phyloP scores from a whole-genome alignment of 2,113 vertebrate genomes.

The Macheiramphus alcinus region DNA sequence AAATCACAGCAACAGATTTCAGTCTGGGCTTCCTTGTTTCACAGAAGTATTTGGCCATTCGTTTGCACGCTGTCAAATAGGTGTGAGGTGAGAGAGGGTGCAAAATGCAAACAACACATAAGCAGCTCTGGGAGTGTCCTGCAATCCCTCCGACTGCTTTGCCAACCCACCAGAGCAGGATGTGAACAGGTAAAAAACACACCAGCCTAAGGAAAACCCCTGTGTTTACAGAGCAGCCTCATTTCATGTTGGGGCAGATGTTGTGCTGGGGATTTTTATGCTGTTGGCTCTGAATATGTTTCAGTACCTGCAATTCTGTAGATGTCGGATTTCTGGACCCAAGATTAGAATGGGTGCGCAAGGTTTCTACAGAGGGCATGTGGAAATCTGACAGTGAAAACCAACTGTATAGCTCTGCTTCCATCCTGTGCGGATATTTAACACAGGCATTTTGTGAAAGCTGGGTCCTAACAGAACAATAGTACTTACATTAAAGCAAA shows the following conservation, averaged over 20 bases:
- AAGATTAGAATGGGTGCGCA: neutral
- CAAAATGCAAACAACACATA: neutral
- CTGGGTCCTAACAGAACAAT: neutral
- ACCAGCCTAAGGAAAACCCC: neutral
- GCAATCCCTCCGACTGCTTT: accelerated
- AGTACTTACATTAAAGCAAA: neutral
- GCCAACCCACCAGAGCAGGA: neutral
- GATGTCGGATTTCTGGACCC: neutral
- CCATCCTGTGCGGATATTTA: neutral
- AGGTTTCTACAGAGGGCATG: neutral
- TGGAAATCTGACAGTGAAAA: neutral
- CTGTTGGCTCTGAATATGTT: neutral
- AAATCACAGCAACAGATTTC: neutral
- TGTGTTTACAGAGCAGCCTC: neutral
- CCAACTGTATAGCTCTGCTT: neutral
- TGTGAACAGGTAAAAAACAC: neutral
- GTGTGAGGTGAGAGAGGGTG: neutral
- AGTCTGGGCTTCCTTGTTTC: neutral
- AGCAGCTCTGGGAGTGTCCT: neutral
- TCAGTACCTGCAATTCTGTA: neutral
- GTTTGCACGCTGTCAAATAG: neutral
- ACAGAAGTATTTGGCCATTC: neutral
- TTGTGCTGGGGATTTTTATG: neutral
- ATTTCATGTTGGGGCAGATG: neutral
- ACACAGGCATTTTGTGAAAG: neutral